Conservation (phyloP, 2,888 invertebrate species). For the Pantelozetes paolii region DNA sequence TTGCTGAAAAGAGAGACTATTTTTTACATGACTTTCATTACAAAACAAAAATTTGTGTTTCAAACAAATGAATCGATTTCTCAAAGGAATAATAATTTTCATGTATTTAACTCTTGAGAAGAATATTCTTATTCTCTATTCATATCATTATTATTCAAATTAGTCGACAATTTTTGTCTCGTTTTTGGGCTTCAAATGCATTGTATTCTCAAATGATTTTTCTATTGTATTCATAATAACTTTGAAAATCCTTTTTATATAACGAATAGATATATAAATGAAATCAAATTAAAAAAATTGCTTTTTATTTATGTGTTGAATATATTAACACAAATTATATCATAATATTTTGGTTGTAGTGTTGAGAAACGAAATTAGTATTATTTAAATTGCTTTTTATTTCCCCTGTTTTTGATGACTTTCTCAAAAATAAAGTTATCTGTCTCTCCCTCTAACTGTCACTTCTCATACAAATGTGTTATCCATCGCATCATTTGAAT, state of each 20-base stretch:
- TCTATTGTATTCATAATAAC: conserved; percentile 1
- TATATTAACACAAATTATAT: neutral
- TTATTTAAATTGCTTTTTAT: neutral
- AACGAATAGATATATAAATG: neutral
- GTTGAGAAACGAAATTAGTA: neutral
- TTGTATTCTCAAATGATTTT: conserved; percentile 3
- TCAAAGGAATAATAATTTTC: neutral
- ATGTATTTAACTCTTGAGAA: neutral
- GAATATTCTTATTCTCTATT: neutral
- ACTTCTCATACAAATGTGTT: neutral
- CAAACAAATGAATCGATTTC: neutral
- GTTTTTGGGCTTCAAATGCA: neutral
- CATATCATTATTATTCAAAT: conserved; percentile 7
- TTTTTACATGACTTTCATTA: no score
- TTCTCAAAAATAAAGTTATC: no score
- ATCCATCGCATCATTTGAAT: neutral
- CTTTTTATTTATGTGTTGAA: neutral
- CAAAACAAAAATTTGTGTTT: no score
- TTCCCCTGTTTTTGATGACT: neutral
- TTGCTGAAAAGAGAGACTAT: no score
- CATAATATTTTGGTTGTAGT: neutral
- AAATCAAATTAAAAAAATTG: neutral
- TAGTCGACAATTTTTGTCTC: neutral
- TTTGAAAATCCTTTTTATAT: neutral
- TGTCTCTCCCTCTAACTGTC: no score